Conservation (phyloP, 2,797 vertebrate genomes). For the Graptemys geographica region DNA sequence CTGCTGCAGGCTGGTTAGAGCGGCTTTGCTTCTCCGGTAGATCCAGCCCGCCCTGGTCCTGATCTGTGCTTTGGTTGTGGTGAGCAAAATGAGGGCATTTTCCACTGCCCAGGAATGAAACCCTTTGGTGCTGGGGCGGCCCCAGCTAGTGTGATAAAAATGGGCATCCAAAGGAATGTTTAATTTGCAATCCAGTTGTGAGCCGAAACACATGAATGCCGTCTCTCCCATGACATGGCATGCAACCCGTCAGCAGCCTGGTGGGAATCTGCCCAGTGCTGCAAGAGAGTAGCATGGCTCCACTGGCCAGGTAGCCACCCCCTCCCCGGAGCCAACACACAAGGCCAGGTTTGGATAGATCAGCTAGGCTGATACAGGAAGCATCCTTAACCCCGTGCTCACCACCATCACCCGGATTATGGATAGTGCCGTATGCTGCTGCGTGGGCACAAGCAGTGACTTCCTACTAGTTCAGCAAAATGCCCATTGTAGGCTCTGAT, state of each 20-base stretch:
- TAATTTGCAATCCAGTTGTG: background rate
- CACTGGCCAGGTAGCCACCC: accelerated
- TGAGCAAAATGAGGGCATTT: background rate
- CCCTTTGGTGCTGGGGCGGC: background rate
- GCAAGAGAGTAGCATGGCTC: background rate
- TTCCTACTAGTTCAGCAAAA: background rate
- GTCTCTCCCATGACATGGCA: accelerated
- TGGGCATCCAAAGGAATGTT: background rate
- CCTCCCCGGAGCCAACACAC: accelerated
- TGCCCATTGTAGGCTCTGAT: background rate
- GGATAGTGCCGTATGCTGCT: background rate
- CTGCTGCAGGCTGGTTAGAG: background rate
- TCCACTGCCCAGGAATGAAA: background rate
- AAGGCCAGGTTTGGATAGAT: conserved; percentile 18
- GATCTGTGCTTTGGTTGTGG: background rate
- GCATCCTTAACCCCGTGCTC: background rate
- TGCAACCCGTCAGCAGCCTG: accelerated
- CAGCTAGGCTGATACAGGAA: conserved; percentile 59
- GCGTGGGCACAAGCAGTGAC: background rate
- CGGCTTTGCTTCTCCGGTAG: background rate
- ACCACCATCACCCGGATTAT: background rate
- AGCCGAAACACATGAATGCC: background rate
- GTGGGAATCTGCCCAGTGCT: accelerated
- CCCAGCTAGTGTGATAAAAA: background rate
- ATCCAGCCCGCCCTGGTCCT: background rate